phyloP scores from a whole-genome alignment of 2,113 vertebrate species.

The Stigmatopora nigra region DNA sequence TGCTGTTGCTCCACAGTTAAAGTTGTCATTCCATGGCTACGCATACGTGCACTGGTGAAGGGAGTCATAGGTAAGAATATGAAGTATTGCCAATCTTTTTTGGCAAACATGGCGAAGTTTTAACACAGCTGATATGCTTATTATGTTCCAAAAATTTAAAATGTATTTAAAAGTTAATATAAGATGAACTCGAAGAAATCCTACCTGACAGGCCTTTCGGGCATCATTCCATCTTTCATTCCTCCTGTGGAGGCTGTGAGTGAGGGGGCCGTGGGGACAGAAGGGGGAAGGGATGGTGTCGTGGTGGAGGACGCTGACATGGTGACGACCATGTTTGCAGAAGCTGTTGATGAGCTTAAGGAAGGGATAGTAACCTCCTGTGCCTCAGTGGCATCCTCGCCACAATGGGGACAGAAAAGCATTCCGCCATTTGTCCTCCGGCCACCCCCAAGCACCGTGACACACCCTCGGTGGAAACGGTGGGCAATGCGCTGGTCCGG shows the following conservation, averaged over 20 bases:
- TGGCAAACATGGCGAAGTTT: neutral
- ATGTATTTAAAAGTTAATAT: neutral
- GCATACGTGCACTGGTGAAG: slow-evolving; percentile 75
- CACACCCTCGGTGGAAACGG: slow-evolving; percentile 85
- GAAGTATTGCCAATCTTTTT: slow-evolving; percentile 3
- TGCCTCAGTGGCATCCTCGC: slow-evolving; percentile 85
- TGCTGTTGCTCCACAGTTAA: slow-evolving; percentile 52
- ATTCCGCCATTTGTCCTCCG: slow-evolving; percentile 69
- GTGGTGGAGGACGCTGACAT: slow-evolving; percentile 72
- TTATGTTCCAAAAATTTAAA: neutral
- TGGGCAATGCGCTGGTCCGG: slow-evolving; percentile 85
- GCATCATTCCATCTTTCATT: slow-evolving; percentile 59
- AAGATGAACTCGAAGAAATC: neutral
- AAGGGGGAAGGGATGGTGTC: slow-evolving; percentile 50
- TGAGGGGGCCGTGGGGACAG: slow-evolving; percentile 36
- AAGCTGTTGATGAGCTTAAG: slow-evolving; percentile 59
- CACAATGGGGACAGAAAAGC: slow-evolving; percentile 89
- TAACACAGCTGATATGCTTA: neutral
- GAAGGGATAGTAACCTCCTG: slow-evolving; percentile 82
- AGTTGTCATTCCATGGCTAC: slow-evolving; percentile 72
- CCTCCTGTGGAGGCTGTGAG: slow-evolving; percentile 48
- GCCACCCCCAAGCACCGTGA: slow-evolving; percentile 76
- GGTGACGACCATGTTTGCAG: slow-evolving; percentile 69
- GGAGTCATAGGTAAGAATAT: neutral
- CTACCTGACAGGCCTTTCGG: slow-evolving; percentile 67